phyloP scores from a whole-genome alignment of 2,113 vertebrate genomes.

The Meleagris gallopavo region DNA sequence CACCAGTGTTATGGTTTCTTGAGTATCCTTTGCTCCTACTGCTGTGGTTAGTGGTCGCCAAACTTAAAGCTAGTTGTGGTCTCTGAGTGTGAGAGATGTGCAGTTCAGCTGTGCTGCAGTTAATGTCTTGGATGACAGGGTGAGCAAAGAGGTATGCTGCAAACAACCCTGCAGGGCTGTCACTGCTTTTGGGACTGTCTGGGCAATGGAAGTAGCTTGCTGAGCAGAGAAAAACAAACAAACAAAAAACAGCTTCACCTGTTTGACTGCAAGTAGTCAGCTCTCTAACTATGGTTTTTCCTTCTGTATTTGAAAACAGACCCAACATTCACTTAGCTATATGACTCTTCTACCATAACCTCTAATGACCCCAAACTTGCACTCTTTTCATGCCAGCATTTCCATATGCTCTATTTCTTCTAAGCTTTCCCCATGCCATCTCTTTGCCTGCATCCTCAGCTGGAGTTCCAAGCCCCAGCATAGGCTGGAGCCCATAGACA shows the following conservation, averaged over 20 bases:
- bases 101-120: not conserved
- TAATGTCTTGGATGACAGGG: not conserved
- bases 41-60: not conserved
- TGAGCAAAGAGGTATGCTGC: not conserved
- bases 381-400: not conserved
- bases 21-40: not conserved
- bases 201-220: not conserved
- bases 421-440: not conserved
- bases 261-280: not conserved
- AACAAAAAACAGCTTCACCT: not conserved
- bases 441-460: not conserved
- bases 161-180: not conserved
- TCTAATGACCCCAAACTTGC: not conserved
- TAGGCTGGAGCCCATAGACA: not conserved
- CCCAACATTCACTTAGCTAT: not conserved
- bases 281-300: not conserved
- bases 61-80: not conserved
- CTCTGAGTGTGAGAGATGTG: fast-evolving
- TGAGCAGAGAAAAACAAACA: not conserved
- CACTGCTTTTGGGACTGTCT: not conserved
- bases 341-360: not conserved
- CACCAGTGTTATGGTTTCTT: not conserved
- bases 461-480: not conserved
- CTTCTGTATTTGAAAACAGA: not conserved
- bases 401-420: not conserved